phyloP scores from a whole-genome alignment of 2,113 vertebrate species.

The Oryzias javanicus region DNA sequence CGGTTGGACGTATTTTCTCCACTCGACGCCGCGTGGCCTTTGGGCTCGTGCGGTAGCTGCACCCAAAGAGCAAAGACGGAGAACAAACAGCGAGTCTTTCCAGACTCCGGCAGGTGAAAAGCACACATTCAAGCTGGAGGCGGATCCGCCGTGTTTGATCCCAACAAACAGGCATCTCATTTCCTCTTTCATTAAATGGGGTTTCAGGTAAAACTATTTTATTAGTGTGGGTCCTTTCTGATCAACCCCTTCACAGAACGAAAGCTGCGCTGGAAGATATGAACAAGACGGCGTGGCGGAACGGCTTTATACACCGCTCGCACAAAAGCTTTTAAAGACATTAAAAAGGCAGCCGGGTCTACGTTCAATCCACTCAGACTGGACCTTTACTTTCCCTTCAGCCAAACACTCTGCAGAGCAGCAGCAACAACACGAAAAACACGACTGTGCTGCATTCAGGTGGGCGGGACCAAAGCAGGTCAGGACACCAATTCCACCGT shows the following conservation, averaged over 20 bases:
- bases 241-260: not conserved
- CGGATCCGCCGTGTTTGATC: not conserved
- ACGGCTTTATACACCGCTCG: slow-evolving; percentile 19
- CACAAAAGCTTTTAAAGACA: slow-evolving; percentile 73
- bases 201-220: too few species aligned
- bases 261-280: slow-evolving; percentile 10
- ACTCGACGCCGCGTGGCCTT: not conserved
- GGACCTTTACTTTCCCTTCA: slow-evolving; percentile 32
- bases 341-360: slow-evolving; percentile 60
- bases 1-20: not conserved
- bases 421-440: not conserved
- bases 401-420: slow-evolving; percentile 54
- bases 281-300: slow-evolving; percentile 36
- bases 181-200: too few species aligned
- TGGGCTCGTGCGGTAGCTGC: not conserved
- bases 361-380: slow-evolving; percentile 64
- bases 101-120: slow-evolving; percentile 7
- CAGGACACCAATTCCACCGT: too few species aligned
- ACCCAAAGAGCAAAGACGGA: slow-evolving; percentile 37
- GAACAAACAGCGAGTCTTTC: slow-evolving; percentile 34
- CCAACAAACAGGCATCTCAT: not conserved
- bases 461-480: too few species aligned
- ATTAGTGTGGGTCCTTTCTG: too few species aligned
- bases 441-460: slow-evolving; percentile 5
- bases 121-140: slow-evolving; percentile 1